Conservation (phyloP, 92 coral and sea anemone species). For the Palythoa caribaeorum region DNA sequence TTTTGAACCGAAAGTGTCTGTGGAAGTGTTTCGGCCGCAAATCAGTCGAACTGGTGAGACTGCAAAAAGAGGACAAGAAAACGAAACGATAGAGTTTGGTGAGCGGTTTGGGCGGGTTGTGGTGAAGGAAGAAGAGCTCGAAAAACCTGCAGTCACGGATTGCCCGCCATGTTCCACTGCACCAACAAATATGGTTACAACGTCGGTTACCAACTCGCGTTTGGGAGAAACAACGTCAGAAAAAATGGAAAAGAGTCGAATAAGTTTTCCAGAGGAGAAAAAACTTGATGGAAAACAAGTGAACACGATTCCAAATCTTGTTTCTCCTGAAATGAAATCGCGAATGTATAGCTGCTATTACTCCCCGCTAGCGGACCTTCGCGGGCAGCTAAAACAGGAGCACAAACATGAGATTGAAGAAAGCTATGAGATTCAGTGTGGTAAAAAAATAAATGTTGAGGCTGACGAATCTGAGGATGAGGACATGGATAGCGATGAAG, state of each 20-base stretch:
- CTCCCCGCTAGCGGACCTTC: constrained; percentile 8
- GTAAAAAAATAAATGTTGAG: constrained; percentile 41
- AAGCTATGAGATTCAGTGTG: not conserved
- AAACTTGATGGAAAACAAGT: constrained; percentile 61
- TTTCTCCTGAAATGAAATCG: constrained; percentile 72
- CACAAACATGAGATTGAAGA: not conserved
- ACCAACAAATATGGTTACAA: constrained; percentile 29
- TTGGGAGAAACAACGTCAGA: constrained; percentile 16
- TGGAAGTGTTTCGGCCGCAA: constrained; percentile 46
- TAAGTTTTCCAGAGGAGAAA: constrained; percentile 57
- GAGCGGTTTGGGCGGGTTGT: constrained; percentile 51
- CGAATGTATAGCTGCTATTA: constrained; percentile 31
- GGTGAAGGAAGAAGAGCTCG: constrained; percentile 24
- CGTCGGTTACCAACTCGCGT: constrained; percentile 26
- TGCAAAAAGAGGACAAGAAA: constrained; percentile 20
- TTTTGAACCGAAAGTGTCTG: constrained; percentile 39
- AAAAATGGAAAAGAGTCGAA: constrained; percentile 14
- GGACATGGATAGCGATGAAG: constrained; percentile 88
- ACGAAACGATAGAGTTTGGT: constrained; percentile 38
- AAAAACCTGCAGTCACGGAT: not conserved
- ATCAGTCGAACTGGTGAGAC: constrained; percentile 25
- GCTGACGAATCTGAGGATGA: constrained; percentile 84
- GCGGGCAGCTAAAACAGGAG: constrained; percentile 12
- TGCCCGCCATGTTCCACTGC: constrained; percentile 30
- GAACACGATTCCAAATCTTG: constrained; percentile 65